Conservation (phyloP, 2,888 invertebrate genomes). For the Rhagonycha lutea region DNA sequence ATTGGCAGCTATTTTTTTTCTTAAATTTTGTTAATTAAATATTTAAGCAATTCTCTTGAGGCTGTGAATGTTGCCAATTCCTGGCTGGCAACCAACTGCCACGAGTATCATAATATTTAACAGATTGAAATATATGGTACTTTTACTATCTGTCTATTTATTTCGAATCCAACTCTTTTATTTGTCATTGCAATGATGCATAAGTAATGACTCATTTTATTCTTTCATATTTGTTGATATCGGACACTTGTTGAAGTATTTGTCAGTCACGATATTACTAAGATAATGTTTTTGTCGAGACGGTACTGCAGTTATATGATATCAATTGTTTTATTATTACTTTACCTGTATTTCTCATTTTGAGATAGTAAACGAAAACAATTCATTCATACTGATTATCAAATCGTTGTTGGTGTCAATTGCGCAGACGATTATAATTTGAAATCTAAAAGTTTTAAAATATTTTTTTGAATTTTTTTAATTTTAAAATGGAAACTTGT, state of each 20-base stretch:
- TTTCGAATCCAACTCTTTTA: not conserved
- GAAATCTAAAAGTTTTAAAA: not conserved
- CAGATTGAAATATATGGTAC: constrained; percentile 33
- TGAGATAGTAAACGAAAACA: not conserved
- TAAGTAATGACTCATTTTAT: not conserved
- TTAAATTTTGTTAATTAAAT: constrained; percentile 5
- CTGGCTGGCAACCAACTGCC: constrained; percentile 39
- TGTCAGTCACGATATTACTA: not conserved
- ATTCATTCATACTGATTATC: not conserved
- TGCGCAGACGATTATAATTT: not conserved
- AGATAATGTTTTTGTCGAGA: not conserved
- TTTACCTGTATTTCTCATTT: not conserved
- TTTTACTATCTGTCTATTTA: constrained; percentile 24
- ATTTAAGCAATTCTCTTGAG: constrained; percentile 43
- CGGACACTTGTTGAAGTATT: not conserved
- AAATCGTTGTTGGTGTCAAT: not conserved
- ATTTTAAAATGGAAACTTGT: not conserved
- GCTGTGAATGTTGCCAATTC: constrained; percentile 48
- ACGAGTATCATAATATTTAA: constrained; percentile 39
- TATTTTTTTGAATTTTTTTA: not conserved
- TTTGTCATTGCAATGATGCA: not conserved
- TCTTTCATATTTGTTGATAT: not conserved
- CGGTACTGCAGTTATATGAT: not conserved
- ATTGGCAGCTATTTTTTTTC: constrained; percentile 22
- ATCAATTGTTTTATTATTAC: not conserved